Percentiles rank a stretch among this genome's conserved stretches.
Evolutionary conservation across 2,888 invertebrate species (phyloP).

Genomic region (Leptarthrus brevirostris): DNA sequence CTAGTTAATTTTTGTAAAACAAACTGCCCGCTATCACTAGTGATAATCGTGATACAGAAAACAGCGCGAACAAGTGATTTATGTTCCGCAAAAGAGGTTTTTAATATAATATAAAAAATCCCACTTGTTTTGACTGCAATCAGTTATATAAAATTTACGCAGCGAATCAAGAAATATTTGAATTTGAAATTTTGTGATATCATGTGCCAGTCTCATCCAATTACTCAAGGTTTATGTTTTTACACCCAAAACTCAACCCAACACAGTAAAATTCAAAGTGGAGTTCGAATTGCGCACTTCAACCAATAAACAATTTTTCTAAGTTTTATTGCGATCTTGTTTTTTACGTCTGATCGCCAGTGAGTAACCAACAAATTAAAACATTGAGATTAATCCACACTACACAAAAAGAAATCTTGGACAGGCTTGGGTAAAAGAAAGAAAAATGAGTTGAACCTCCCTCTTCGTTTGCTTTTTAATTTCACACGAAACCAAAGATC

Average conservation of each 20-base stretch:
- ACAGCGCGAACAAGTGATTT: conserved; percentile 27
- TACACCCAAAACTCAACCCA: conserved; percentile 21
- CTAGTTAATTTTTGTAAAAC: background rate
- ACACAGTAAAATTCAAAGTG: conserved; percentile 15
- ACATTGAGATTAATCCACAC: background rate
- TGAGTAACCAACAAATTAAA: conserved; percentile 8
- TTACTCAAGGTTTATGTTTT: conserved; percentile 33
- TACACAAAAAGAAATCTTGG: background rate
- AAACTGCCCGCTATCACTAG: background rate
- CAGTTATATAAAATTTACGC: conserved; percentile 30
- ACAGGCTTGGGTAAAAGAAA: background rate
- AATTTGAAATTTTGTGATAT: conserved; percentile 33
- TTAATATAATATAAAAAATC: background rate
- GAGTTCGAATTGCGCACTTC: conserved; percentile 24
- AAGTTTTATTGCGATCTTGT: background rate
- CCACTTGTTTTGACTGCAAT: conserved; percentile 6
- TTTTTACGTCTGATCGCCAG: conserved; percentile 13
- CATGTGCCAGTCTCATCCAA: background rate
- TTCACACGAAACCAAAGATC: background rate
- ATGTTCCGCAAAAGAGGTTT: background rate
- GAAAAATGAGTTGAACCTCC: background rate
- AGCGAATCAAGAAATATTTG: conserved; percentile 20
- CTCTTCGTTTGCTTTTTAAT: background rate
- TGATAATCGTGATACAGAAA: conserved; percentile 7
- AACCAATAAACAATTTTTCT: conserved; percentile 36